These are phyloP conservation scores for Astur gentilis DNA, from an alignment of 2,113 vertebrate genomes.

Conservation along the genomic window DNA sequence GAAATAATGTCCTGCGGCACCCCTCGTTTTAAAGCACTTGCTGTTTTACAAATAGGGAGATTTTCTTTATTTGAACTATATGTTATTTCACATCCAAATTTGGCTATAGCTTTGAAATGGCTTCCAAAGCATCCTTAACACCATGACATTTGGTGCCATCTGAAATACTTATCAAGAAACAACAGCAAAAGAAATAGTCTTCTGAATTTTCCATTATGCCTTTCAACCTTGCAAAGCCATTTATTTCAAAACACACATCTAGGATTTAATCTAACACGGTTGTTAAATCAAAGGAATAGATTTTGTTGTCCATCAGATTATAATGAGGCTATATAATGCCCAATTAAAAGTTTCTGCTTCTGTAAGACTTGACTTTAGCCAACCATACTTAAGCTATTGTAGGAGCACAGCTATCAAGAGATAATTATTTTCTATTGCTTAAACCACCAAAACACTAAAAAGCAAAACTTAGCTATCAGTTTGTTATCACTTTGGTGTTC, in stretches of 20 bases:
- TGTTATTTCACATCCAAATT: neutral
- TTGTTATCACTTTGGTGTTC: neutral
- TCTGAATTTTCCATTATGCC: neutral
- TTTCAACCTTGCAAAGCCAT: neutral
- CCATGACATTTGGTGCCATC: neutral
- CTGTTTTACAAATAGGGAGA: neutral
- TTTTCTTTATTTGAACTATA: neutral
- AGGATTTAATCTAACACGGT: neutral
- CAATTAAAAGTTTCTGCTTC: neutral
- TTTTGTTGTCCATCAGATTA: neutral
- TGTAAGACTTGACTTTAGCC: neutral
- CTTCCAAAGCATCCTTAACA: neutral
- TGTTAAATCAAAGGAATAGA: neutral
- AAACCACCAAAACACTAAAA: neutral
- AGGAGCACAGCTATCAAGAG: neutral
- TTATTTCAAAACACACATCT: neutral
- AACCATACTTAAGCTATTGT: neutral
- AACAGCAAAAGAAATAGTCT: neutral
- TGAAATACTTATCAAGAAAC: neutral
- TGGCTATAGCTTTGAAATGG: neutral
- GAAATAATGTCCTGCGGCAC: neutral
- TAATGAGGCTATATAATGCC: neutral
- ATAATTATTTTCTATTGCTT: neutral
- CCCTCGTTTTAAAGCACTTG: neutral
- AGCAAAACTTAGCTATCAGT: neutral